Evolutionary conservation across 1,140 invertebrate genomes (phyloP).

Genomic region (Brachionus rubens): DNA sequence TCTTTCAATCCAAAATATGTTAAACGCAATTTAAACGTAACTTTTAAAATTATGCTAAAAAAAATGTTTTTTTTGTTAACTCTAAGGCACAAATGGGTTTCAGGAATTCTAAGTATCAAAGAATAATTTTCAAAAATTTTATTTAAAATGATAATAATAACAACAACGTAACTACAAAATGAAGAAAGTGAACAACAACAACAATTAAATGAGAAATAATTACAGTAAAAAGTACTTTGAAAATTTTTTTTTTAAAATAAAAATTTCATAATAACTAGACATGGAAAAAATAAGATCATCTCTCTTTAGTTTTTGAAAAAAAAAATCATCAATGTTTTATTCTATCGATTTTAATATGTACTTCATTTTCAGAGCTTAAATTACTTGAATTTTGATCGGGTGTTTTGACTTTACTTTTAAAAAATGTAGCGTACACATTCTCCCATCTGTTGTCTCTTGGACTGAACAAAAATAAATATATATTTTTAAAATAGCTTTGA

Average conservation of each 20-base stretch:
- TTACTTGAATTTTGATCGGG: background rate
- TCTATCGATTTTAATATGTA: conserved; percentile 1
- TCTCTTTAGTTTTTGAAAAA: background rate
- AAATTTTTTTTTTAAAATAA: no score
- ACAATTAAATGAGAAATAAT: no score
- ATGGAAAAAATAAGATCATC: no score
- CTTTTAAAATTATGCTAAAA: no score
- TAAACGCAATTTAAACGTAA: conserved; percentile 7
- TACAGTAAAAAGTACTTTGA: background rate
- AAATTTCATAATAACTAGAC: background rate
- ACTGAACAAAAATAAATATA: conserved; percentile 11
- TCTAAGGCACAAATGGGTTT: no score
- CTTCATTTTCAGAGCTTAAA: conserved; percentile 11
- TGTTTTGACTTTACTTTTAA: background rate
- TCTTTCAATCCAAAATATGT: background rate
- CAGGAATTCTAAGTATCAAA: no score
- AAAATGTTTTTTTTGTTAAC: no score
- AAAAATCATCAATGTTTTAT: background rate
- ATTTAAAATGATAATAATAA: no score
- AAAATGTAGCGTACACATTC: conserved; percentile 29
- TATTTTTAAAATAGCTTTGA: conserved; percentile 37
- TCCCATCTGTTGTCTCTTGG: conserved; percentile 27
- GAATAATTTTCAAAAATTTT: no score
- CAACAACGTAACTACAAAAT: no score
- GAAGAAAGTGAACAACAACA: no score